Evolutionary conservation across 2,113 vertebrate genomes (phyloP).

Genomic region (Phylloscopus trochiloides): DNA sequence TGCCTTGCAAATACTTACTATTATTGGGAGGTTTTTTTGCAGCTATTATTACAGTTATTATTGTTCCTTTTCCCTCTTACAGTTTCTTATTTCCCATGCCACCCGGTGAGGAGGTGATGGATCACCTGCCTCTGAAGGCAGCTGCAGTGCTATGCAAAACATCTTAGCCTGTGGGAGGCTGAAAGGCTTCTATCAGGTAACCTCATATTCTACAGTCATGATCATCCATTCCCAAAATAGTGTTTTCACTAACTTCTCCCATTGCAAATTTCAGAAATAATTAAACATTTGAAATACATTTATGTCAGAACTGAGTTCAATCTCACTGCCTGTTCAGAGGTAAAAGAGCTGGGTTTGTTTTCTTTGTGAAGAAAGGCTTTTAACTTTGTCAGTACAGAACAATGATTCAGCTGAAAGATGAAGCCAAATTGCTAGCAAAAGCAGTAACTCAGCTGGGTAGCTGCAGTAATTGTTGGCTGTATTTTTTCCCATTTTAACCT

Average conservation of each 20-base stretch:
- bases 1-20: slow-evolving; percentile 13
- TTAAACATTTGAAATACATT: not conserved
- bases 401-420: not conserved
- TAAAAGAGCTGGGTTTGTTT: not conserved
- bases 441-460: not conserved
- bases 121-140: not conserved
- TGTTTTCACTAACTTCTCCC: not conserved
- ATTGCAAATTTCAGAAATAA: not conserved
- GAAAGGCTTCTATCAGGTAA: not conserved
- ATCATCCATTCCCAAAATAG: not conserved
- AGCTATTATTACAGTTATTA: not conserved
- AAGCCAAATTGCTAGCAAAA: not conserved
- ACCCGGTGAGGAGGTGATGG: not conserved
- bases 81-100: not conserved
- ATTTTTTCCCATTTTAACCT: not conserved
- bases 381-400: not conserved
- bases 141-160: not conserved
- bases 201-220: not conserved
- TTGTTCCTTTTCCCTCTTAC: not conserved
- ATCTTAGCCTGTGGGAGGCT: not conserved
- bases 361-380: not conserved
- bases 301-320: not conserved
- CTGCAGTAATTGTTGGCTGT: not conserved
- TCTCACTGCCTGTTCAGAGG: not conserved
- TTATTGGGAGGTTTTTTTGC: not conserved